These are phyloP conservation scores for Sycophila sp. DNA, from an alignment of 1,140 invertebrate species.

Conservation along the genomic window DNA sequence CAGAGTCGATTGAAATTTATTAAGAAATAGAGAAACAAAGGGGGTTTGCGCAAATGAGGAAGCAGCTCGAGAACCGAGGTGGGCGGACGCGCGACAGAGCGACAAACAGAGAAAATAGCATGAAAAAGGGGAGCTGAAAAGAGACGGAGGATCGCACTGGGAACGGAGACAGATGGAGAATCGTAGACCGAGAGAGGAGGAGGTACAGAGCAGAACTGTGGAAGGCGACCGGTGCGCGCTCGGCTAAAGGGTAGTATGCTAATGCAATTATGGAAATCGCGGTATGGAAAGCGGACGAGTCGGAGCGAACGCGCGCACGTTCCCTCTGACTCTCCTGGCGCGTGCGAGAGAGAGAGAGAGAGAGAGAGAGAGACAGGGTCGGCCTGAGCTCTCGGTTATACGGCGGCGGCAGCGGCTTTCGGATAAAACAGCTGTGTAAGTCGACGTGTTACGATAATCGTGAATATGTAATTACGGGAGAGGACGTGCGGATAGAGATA, in stretches of 20 bases:
- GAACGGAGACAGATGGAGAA: neutral
- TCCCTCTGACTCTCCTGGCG: no score
- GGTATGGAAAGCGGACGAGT: constrained; percentile 47
- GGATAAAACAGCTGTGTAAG: constrained; percentile 46
- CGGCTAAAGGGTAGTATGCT: constrained; percentile 49
- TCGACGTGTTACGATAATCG: constrained; percentile 51
- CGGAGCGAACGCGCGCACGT: no score
- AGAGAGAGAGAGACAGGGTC: neutral
- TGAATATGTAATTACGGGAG: constrained; percentile 55
- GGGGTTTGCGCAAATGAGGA: no score
- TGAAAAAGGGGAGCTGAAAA: neutral
- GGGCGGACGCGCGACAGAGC: constrained; percentile 20
- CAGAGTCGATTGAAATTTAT: no score
- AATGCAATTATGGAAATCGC: constrained; percentile 55
- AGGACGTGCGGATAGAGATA: constrained; percentile 48
- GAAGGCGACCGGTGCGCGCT: neutral
- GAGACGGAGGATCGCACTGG: neutral
- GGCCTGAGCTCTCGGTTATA: neutral
- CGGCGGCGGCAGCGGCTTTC: constrained; percentile 20
- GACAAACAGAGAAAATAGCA: constrained; percentile 3
- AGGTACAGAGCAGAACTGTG: neutral
- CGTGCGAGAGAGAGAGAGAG: neutral
- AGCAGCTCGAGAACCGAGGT: no score
- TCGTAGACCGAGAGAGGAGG: neutral
- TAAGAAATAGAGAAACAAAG: no score